A percentile compares a stretch with the other conserved stretches of the same genome.
phyloP scores from a whole-genome alignment of 2,113 vertebrate species.

The Gambusia affinis region DNA sequence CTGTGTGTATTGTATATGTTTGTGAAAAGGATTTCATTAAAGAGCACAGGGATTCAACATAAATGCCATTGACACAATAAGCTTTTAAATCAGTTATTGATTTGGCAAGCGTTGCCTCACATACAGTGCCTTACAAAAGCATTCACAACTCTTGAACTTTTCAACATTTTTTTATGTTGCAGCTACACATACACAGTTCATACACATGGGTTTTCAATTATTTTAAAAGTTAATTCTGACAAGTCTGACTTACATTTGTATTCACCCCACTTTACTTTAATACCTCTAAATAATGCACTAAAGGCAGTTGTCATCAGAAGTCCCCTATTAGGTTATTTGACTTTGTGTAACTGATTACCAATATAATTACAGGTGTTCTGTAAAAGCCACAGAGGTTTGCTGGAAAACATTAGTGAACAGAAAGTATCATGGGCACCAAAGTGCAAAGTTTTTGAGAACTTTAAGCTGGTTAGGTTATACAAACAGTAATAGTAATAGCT shows the following conservation, averaged over 20 bases:
- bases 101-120: background rate
- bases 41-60: background rate
- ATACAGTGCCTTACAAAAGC: background rate
- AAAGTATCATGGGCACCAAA: background rate
- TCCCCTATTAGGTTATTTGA: too few relatives aligned
- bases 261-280: background rate
- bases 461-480: background rate
- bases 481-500: background rate
- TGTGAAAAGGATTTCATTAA: background rate
- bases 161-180: background rate
- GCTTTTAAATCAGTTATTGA: background rate
- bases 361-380: too few relatives aligned
- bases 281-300: background rate
- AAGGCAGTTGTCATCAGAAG: background rate
- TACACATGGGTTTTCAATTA: background rate
- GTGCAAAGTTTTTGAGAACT: too few relatives aligned
- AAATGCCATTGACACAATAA: background rate
- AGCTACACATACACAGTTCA: background rate
- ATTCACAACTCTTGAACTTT: background rate
- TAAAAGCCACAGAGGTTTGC: background rate
- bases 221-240: background rate
- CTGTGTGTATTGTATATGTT: background rate
- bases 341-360: too few relatives aligned
- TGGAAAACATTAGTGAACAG: background rate
- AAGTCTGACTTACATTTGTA: background rate